Conservation (phyloP, 2,888 invertebrate genomes). For the Vanessa cardui region DNA sequence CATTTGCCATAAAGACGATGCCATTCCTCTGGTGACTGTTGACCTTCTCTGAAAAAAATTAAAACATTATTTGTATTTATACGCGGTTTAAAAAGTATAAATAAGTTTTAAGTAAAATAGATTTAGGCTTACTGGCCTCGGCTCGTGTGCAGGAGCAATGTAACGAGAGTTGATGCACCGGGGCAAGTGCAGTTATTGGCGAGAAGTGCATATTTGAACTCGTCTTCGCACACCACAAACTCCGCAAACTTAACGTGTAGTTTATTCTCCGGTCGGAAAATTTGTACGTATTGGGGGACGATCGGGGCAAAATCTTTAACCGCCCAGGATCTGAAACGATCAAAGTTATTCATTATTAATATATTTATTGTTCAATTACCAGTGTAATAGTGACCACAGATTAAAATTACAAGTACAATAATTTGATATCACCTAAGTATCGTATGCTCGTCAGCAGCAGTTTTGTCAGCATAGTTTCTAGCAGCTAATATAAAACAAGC, state of each 20-base stretch:
- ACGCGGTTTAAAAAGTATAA: too few relatives aligned
- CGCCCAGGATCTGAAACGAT: slow-evolving; percentile 93
- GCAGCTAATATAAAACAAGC: slow-evolving; percentile 98
- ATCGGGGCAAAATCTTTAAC: slow-evolving; percentile 98
- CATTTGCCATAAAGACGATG: slow-evolving; percentile 98
- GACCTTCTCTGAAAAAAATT: slow-evolving; percentile 89
- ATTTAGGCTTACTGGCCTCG: slow-evolving; percentile 94
- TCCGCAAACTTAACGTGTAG: slow-evolving; percentile 99
- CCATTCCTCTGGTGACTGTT: slow-evolving; percentile 98
- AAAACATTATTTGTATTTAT: neutral
- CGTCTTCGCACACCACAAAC: slow-evolving; percentile 99
- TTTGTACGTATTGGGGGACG: slow-evolving; percentile 98
- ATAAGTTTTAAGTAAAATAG: neutral
- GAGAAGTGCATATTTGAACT: slow-evolving; percentile 98
- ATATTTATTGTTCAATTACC: too few relatives aligned
- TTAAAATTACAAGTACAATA: neutral
- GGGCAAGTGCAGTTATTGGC: slow-evolving; percentile 99
- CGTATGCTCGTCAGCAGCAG: slow-evolving; percentile 93
- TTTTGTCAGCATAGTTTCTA: slow-evolving; percentile 97
- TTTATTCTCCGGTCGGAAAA: slow-evolving; percentile 99
- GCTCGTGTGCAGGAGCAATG: slow-evolving; percentile 97
- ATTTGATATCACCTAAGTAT: slow-evolving; percentile 79
- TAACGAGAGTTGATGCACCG: slow-evolving; percentile 98
- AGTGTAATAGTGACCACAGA: too few relatives aligned
- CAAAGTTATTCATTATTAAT: neutral